Base-by-base conservation (phyloP, 2,797 vertebrate genomes). In the Florisuga fusca region DNA sequence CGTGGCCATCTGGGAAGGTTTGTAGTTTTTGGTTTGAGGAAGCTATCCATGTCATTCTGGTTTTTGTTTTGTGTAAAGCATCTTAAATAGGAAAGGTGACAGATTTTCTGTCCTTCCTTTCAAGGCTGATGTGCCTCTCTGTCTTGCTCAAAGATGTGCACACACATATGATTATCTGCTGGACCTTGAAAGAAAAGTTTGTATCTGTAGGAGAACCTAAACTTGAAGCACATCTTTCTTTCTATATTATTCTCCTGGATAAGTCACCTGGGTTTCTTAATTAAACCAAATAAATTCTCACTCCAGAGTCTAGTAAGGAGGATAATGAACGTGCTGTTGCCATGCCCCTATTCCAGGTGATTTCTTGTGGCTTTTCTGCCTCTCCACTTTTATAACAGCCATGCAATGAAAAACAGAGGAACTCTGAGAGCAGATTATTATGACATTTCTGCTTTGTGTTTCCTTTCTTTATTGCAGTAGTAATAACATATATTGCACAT, bases 201-300 rank as follows among this genome's bases (percentile, higher is more conserved):
- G 36, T 22, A 27, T 48, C 51, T 5, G 0, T 12, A 54, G 67
- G 54, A 73, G 53, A 48, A 74, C 0, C 4, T 19, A 2, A 8
- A 19, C 36, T 85, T 34, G 58, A 61, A 87, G 57, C 55, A n/a
- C 8, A 11, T 62, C 26, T 57, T 14, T 6, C 34, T 84, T 43
- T 81, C 38, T 84, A 7, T 78, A 27, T 82, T 83, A n/a, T 31
- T 91, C 82, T 91, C 50, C 54, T 45, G 66, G 63, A 50, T 26
- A 69, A 84, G 21, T 74, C 43, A 31, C 51, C 0, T 4, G 26
- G 69, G 85, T 43, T 85, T n/a, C 83, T 87, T 38, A 20, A 26
- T n/a, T 58, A 84, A 92, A 94, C 27, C 59, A 61, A 83, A 69
- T 62, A 48, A 88, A 53, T 71, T 29, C 6, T 7, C 46, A 15